Evolutionary conservation across 2,888 invertebrate species (phyloP).

Genomic region (Colletes collaris): DNA sequence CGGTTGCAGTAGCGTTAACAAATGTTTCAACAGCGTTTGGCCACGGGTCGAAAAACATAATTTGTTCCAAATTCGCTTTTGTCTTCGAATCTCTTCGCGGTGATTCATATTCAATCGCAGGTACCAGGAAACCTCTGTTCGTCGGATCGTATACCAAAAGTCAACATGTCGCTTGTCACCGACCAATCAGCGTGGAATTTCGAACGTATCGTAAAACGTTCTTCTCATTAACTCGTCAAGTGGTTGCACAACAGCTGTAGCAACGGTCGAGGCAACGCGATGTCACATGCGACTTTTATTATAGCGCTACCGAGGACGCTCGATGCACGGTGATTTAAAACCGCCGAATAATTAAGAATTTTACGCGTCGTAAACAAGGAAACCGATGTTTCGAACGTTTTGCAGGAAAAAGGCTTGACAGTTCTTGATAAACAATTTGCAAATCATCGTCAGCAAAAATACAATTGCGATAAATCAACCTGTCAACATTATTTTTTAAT

Average conservation of each 20-base stretch:
- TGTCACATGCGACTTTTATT: constrained; percentile 56
- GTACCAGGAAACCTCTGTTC: constrained; percentile 13
- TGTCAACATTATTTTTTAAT: no score
- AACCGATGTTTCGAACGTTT: constrained; percentile 19
- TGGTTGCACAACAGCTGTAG: constrained; percentile 57
- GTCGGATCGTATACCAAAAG: background rate
- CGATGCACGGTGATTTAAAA: constrained; percentile 51
- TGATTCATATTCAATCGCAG: constrained; percentile 31
- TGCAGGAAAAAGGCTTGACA: background rate
- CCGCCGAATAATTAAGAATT: constrained; percentile 56
- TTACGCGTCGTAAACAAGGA: constrained; percentile 56
- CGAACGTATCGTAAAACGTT: constrained; percentile 41
- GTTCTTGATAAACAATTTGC: constrained; percentile 1
- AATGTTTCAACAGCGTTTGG: constrained; percentile 55
- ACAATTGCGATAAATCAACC: background rate
- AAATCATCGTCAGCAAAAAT: constrained; percentile 13
- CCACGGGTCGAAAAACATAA: constrained; percentile 14
- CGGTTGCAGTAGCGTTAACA: constrained; percentile 66
- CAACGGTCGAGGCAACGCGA: constrained; percentile 42
- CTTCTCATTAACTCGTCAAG: constrained; percentile 52
- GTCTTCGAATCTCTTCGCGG: background rate
- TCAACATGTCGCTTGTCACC: constrained; percentile 4
- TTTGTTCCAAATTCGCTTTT: no score
- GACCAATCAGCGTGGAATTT: constrained; percentile 21
- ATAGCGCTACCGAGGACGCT: constrained; percentile 41